Evolutionary conservation across 2,888 invertebrate genomes (phyloP).

Genomic region (Thera obeliscata): DNA sequence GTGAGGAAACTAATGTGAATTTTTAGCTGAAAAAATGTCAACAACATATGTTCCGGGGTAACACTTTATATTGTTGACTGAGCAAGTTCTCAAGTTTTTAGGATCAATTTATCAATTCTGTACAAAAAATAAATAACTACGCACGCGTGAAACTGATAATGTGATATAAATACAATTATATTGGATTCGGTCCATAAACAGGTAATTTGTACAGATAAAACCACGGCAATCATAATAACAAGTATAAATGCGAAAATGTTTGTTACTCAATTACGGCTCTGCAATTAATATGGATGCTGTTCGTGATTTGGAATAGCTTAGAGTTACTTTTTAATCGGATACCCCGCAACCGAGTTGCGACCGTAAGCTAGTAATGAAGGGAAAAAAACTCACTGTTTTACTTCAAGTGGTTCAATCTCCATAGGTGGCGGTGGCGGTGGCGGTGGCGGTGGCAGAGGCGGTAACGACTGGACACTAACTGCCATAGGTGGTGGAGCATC

Average conservation of each 20-base stretch:
- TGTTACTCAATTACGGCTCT: too few species aligned
- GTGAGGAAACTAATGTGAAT: constrained; percentile 51
- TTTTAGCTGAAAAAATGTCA: constrained; percentile 39
- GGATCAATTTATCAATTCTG: neutral
- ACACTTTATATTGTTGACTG: constrained; percentile 27
- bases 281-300: too few species aligned
- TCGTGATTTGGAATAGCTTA: too few species aligned
- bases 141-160: neutral
- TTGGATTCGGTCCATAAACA: neutral
- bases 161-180: neutral
- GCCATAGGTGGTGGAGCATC: constrained; percentile 65
- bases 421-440: constrained; percentile 60
- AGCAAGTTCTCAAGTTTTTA: neutral
- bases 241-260: too few species aligned
- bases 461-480: constrained; percentile 60
- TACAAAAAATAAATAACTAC: neutral
- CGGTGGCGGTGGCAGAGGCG: constrained; percentile 68
- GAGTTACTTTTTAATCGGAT: too few species aligned
- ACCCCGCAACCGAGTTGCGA: too few species aligned
- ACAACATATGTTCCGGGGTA: constrained; percentile 46
- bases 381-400: constrained; percentile 59
- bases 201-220: neutral
- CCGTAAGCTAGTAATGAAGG: neutral
- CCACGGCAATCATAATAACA: neutral
- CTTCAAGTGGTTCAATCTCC: constrained; percentile 54